Evolutionary conservation across 2,888 invertebrate species (phyloP), one percentile per base, ranked within the genome.

Genomic region (Cancer borealis): DNA sequence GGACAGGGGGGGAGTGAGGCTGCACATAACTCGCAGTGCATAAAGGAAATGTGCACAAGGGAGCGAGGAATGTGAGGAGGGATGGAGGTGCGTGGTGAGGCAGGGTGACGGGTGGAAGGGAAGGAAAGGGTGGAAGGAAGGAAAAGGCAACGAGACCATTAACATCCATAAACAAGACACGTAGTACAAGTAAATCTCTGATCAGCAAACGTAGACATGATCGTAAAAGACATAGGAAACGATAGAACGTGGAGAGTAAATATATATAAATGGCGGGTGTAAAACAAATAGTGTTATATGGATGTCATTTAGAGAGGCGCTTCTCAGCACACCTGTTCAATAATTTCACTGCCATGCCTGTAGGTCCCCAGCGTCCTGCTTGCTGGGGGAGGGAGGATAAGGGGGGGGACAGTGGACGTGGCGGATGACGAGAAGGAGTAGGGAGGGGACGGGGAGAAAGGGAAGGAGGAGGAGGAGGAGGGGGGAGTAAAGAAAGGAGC

Each of bases 241-340:
- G 26, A 73, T n/a, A 26, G 26, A 26, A 26, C 5, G 8, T 2
- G 21, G 73, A 10, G 5, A 8, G 26, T 73, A 21, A 26, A 73
- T 73, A 73, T 73, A 73, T n/a, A 73, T 73, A 73, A 73, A 73
- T 4, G n/a, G 73, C n/a, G n/a, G 6, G 73, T 73, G 73, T 39
- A 39, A 39, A 39, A 39, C 73, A 84, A 84, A 84, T 84, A 39
- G 39, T 30, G 39, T 17, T 39, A 39, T 84, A 84, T 39, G 5
- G 39, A 84, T 30, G 84, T 14, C n/a, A 14, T 84, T 84, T 84
- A 84, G 84, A 39, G 84, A 30, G 84, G 39, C 84, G 84, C 84
- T 84, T 39, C 84, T 39, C 39, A 39, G 39, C 39, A n/a, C 84
- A 84, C 30, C 84, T 84, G 10, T 39, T 84, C 84, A 84, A 84